Conservation (phyloP, 2,888 invertebrate genomes). For the Sinentomon sp. region DNA sequence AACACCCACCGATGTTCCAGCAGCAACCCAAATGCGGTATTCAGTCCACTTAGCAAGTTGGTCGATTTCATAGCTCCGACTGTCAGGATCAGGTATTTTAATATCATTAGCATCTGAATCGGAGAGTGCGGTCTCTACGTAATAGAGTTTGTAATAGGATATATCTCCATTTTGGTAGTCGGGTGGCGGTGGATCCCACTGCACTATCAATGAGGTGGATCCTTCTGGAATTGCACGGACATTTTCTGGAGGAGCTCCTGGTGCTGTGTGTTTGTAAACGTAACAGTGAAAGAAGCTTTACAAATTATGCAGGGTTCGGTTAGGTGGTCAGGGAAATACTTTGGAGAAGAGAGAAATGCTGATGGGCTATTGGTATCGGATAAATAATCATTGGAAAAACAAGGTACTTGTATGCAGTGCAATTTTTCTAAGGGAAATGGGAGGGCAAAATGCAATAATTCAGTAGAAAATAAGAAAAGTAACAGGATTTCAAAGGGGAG, state of each 20-base stretch:
- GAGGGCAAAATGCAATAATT: no score
- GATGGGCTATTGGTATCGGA: no score
- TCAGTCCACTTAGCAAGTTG: conserved; percentile 82
- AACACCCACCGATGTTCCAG: conserved; percentile 85
- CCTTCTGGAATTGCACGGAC: conserved; percentile 65
- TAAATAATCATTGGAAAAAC: no score
- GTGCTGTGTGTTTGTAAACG: conserved; percentile 45
- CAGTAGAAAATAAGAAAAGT: no score
- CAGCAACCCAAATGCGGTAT: conserved; percentile 87
- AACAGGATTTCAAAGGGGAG: no score
- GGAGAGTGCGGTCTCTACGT: conserved; percentile 45
- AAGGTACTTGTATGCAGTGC: no score
- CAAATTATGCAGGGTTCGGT: no score
- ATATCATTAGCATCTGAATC: conserved; percentile 58
- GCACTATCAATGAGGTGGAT: conserved; percentile 62
- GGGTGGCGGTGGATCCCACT: conserved; percentile 75
- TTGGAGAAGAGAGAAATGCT: no score
- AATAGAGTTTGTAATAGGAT: conserved; percentile 78
- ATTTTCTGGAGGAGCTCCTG: conserved; percentile 85
- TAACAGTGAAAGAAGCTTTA: no score
- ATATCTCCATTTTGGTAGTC: conserved; percentile 76
- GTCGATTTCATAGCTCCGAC: conserved; percentile 51
- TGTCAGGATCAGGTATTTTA: conserved; percentile 33
- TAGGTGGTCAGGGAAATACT: no score
- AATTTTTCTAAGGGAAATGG: no score